These are phyloP conservation scores for Rhabditophanes sp. DNA, from an alignment of 2,888 invertebrate species.

Conservation along the genomic window DNA sequence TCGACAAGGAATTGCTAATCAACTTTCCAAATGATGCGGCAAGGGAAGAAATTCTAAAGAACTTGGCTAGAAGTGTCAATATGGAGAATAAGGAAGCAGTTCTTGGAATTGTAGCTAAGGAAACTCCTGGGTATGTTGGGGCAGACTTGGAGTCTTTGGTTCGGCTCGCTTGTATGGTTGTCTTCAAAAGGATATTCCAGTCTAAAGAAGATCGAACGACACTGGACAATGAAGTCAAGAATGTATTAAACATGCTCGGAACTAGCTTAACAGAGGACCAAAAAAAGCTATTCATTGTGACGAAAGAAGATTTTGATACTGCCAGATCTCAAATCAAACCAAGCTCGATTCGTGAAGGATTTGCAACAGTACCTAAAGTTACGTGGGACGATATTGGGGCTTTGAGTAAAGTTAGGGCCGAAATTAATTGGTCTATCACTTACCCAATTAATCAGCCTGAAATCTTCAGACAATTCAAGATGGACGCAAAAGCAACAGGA, in stretches of 20 bases:
- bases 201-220: constrained; percentile 6
- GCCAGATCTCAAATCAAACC: constrained; percentile 19
- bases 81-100: constrained; percentile 9
- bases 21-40: constrained; percentile 72
- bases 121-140: constrained; percentile 87
- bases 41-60: constrained; percentile 48
- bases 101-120: constrained; percentile 58
- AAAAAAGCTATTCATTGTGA: constrained; percentile 18
- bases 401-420: constrained; percentile 66
- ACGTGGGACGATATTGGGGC: constrained; percentile 95
- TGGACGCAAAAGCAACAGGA: constrained; percentile 45
- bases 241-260: constrained; percentile 3
- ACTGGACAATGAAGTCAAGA: constrained; percentile 6
- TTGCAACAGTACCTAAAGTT: constrained; percentile 87
- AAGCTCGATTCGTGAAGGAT: constrained; percentile 76
- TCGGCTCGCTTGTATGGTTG: constrained; percentile 67
- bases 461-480: constrained; percentile 51
- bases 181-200: constrained; percentile 8
- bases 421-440: constrained; percentile 72
- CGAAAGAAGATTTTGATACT: constrained; percentile 28
- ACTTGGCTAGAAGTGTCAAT: constrained; percentile 7
- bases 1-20: constrained; percentile 86
- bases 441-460: constrained; percentile 76
- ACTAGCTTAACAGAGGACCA: background rate
- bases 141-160: constrained; percentile 55